A percentile compares a stretch with the other conserved stretches of the same genome.
These are phyloP conservation scores for Athrips mouffetella DNA, from an alignment of 2,888 invertebrate species.

Conservation along the genomic window DNA sequence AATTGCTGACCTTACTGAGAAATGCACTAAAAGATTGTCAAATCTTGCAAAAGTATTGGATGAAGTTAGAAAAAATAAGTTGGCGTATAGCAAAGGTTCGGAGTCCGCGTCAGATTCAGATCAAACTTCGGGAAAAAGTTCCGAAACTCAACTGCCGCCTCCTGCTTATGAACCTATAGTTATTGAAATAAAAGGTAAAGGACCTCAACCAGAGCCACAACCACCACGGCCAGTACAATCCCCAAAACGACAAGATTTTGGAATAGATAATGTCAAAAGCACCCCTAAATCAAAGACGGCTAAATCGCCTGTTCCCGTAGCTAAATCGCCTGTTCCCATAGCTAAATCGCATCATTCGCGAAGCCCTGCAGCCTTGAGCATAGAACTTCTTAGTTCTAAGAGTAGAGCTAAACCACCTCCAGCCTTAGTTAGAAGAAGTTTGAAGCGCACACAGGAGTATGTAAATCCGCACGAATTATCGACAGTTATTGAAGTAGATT, in stretches of 20 bases:
- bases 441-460: conserved; percentile 51
- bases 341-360: not conserved
- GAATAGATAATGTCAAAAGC: not conserved
- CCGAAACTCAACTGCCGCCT: not conserved
- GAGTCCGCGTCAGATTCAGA: conserved; percentile 55
- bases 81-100: conserved; percentile 54
- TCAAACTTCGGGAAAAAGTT: conserved; percentile 42
- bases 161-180: not conserved
- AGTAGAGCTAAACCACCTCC: conserved; percentile 59
- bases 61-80: conserved; percentile 68
- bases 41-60: conserved; percentile 68
- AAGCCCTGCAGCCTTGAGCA: not conserved
- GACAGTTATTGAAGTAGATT: conserved; percentile 83
- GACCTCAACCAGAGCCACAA: not conserved
- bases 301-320: not conserved
- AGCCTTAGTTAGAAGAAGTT: conserved; percentile 56
- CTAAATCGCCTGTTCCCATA: not conserved
- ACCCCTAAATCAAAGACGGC: not conserved
- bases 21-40: conserved; percentile 67
- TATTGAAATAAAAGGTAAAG: conserved; percentile 5
- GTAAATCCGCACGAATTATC: conserved; percentile 80
- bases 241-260: not conserved
- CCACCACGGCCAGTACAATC: not conserved
- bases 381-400: conserved; percentile 30
- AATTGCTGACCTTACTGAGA: conserved; percentile 69